These are phyloP conservation scores for Cataglyphis hispanica DNA, from an alignment of 1,140 invertebrate genomes.

Conservation along the genomic window DNA sequence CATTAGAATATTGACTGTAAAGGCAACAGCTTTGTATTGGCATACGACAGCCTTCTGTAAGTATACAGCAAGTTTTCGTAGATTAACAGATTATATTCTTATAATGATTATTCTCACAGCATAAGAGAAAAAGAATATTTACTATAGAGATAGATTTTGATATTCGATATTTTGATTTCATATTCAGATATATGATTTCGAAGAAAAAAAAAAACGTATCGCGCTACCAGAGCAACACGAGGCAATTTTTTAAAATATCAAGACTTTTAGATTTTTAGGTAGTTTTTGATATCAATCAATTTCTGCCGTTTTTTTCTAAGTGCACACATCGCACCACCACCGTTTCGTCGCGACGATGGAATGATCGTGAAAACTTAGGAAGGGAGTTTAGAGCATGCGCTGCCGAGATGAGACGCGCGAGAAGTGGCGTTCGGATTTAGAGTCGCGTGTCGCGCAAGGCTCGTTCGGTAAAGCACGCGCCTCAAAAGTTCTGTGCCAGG, in stretches of 20 bases:
- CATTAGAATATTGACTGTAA: neutral
- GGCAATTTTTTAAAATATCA: neutral
- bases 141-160: neutral
- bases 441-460: constrained; percentile 66
- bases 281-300: neutral
- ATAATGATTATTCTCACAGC: neutral
- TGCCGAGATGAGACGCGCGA: constrained; percentile 40
- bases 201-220: neutral
- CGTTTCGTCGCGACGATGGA: constrained; percentile 15
- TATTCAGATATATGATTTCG: neutral
- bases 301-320: neutral
- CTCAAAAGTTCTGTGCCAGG: constrained; percentile 60
- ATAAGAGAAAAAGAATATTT: neutral
- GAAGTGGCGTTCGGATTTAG: constrained; percentile 68
- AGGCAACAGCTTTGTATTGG: neutral
- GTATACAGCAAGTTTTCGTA: neutral
- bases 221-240: neutral
- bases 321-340: neutral
- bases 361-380: constrained; percentile 57
- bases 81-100: neutral
- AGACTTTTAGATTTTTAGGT: neutral
- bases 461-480: constrained; percentile 64
- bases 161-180: too few species aligned
- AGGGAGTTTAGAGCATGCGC: constrained; percentile 71
- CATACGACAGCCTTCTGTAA: too few species aligned